Base-by-base conservation (phyloP, 2,797 vertebrate genomes). In the Phataginus tricuspis region DNA sequence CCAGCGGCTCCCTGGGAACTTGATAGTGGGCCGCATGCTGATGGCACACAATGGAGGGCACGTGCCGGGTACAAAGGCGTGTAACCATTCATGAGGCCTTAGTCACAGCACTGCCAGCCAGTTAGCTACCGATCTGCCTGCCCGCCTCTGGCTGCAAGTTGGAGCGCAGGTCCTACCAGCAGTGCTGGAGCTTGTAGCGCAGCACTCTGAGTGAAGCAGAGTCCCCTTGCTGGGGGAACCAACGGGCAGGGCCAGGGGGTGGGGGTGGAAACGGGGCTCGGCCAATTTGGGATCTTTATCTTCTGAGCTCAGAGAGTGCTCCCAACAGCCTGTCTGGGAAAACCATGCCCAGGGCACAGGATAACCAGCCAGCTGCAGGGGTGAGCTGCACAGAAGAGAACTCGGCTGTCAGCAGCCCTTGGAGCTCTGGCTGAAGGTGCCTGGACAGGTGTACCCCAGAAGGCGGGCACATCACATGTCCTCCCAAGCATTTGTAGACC, bases 51-150 rank as follows among this genome's bases (percentile, higher is more conserved):
- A 95, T 88, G 91, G 63, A 55, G 37, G 86, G 86, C 95, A 87
- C 84, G 25, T 97, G 96, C 95, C 93, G 94, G 93, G 83, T 75
- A 91, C 94, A 82, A 94, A 94, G 71, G 71, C 72, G 94, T 83
- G 75, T 77, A 53, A 77, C 89, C 83, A 69, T 37, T 49, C 88
- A 85, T 2, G n/a, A 94, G 64, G 61, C 11, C 3, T 92, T 79
- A 96, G 86, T 93, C 95, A 95, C 39, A 34, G 61, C 59, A 63
- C 31, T 21, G 1, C 2, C 16, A 49, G 95, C 86, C 53, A 77
- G 75, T 82, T 96, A 85, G 90, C 84, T 71, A 45, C 45, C 45
- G 37, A 42, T 90, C 71, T 11, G 14, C 53, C 39, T 34, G 31
- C 68, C 88, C 57, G 34, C 42, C 6, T 4, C 53, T 29, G 51